Conservation (phyloP, 1,140 invertebrate species). For the Rhyzopertha dominica region DNA sequence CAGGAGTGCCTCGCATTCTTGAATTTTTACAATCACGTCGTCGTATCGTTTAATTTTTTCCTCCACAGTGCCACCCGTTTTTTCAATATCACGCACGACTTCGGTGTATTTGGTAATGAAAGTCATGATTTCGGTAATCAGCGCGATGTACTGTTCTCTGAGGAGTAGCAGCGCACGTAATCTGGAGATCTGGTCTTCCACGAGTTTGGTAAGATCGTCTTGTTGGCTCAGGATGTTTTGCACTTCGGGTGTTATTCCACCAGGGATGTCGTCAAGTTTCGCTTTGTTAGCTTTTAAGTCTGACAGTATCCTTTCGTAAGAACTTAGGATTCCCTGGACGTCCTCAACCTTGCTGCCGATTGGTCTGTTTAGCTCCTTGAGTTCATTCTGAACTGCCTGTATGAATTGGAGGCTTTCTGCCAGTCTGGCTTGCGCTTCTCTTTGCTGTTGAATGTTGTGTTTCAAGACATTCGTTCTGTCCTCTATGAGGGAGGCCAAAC, state of each 20-base stretch:
- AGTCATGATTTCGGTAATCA: constrained; percentile 80
- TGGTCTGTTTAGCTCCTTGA: constrained; percentile 77
- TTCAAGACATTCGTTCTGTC: constrained; percentile 68
- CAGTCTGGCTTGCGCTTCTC: constrained; percentile 69
- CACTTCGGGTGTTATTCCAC: constrained; percentile 67
- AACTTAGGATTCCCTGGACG: constrained; percentile 68
- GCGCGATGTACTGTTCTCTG: constrained; percentile 79
- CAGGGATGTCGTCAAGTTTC: constrained; percentile 72
- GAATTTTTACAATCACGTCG: constrained; percentile 76
- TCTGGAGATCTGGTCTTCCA: constrained; percentile 79
- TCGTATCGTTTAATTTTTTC: constrained; percentile 87
- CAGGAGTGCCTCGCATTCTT: constrained; percentile 82
- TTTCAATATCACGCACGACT: constrained; percentile 79
- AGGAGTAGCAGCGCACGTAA: constrained; percentile 70
- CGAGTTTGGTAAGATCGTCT: constrained; percentile 73
- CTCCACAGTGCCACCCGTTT: constrained; percentile 68
- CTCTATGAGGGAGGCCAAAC: constrained; percentile 67
- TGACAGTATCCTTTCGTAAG: constrained; percentile 73
- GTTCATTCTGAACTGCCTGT: constrained; percentile 71
- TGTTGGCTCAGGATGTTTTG: constrained; percentile 74
- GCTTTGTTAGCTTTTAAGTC: constrained; percentile 76
- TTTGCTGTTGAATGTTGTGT: constrained; percentile 71
- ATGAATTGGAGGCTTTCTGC: constrained; percentile 76
- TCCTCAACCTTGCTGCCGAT: constrained; percentile 81
- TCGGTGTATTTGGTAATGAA: constrained; percentile 84